phyloP scores from a whole-genome alignment of 2,888 invertebrate species.

The Sphaerophoria rueppellii region DNA sequence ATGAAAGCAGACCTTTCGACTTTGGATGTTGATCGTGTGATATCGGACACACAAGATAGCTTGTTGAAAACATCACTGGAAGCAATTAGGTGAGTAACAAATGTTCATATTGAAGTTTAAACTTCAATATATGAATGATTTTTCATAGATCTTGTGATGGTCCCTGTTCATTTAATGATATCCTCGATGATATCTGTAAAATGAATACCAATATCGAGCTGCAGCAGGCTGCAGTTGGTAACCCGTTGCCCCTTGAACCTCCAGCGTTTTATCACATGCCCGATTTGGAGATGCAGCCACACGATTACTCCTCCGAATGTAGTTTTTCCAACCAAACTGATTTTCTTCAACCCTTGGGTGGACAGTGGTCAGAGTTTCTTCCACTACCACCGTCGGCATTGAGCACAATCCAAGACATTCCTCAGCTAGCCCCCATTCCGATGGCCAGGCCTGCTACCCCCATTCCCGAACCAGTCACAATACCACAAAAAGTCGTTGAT shows the following conservation, averaged over 20 bases:
- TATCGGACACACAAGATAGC: constrained; percentile 54
- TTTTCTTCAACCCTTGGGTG: constrained; percentile 49
- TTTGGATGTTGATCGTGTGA: constrained; percentile 40
- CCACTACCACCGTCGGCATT: constrained; percentile 46
- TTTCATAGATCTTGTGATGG: constrained; percentile 22
- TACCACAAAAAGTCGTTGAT: not conserved
- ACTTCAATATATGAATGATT: not conserved
- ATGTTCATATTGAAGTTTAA: not conserved
- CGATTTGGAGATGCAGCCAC: constrained; percentile 40
- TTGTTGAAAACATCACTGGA: constrained; percentile 50
- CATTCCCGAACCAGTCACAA: not conserved
- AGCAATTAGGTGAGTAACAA: constrained; percentile 41
- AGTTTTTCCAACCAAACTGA: constrained; percentile 53
- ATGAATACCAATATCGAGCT: constrained; percentile 56
- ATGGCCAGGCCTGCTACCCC: constrained; percentile 1
- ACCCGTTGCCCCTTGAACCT: constrained; percentile 24
- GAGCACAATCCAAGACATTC: constrained; percentile 53
- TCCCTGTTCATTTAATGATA: constrained; percentile 64
- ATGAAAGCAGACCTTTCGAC: constrained; percentile 22
- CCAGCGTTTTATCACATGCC: constrained; percentile 57
- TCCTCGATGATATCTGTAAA: constrained; percentile 67
- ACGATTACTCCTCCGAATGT: constrained; percentile 48
- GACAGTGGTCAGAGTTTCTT: constrained; percentile 60
- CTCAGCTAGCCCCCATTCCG: constrained; percentile 42
- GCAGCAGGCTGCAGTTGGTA: constrained; percentile 29